Evolutionary conservation across 2,888 invertebrate genomes (phyloP).

Genomic region (Leptopilina drosophilae): DNA sequence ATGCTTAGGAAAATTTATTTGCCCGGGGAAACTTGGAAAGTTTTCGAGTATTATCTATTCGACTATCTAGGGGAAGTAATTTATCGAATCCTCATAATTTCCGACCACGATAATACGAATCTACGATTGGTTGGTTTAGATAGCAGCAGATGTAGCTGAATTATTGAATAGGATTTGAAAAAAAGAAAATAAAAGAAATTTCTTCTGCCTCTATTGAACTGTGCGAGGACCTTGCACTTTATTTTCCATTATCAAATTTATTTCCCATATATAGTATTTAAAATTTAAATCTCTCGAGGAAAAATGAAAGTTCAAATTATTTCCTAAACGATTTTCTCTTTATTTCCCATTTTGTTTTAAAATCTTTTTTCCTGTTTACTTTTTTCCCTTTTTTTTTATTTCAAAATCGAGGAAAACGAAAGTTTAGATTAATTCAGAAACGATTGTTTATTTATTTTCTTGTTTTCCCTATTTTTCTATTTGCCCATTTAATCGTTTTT

Average conservation of each 20-base stretch:
- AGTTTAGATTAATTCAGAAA: too few relatives aligned
- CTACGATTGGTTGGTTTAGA: constrained; percentile 37
- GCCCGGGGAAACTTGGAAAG: constrained; percentile 2
- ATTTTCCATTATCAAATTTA: constrained; percentile 6
- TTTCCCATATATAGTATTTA: too few relatives aligned
- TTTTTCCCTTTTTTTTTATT: too few relatives aligned
- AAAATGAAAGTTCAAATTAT: too few relatives aligned
- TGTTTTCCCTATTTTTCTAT: too few relatives aligned
- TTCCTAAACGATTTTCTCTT: too few relatives aligned
- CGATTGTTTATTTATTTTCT: too few relatives aligned
- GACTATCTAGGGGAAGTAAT: constrained; percentile 41
- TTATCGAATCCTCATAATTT: constrained; percentile 47
- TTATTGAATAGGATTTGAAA: constrained; percentile 39
- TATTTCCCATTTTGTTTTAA: too few relatives aligned
- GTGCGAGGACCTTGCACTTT: not conserved
- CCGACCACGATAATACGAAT: constrained; percentile 43
- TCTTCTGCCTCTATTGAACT: constrained; percentile 10
- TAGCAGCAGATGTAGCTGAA: constrained; percentile 41
- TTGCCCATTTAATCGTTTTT: too few relatives aligned
- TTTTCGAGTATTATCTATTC: constrained; percentile 32
- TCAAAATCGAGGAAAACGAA: too few relatives aligned
- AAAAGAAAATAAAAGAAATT: not conserved
- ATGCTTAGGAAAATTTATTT: constrained; percentile 19
- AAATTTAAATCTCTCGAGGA: too few relatives aligned
- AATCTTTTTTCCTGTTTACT: too few relatives aligned